Evolutionary conservation across 2,888 invertebrate species (phyloP).

Genomic region (Archips crataeganus): DNA sequence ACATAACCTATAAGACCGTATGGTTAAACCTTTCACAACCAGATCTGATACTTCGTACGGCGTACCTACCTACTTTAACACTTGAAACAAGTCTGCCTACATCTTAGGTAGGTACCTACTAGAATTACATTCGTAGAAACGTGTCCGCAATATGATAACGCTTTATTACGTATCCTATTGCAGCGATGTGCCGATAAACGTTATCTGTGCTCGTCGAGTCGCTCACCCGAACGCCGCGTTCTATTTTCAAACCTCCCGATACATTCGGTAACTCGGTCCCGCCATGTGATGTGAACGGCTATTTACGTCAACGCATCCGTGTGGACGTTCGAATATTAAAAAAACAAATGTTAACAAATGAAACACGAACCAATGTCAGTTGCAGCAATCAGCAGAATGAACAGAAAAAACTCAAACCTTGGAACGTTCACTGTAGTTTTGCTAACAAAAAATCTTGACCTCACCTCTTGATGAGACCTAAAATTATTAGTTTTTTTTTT

Average conservation of each 20-base stretch:
- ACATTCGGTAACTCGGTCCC: constrained; percentile 63
- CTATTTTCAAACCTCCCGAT: constrained; percentile 72
- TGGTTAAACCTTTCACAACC: background rate
- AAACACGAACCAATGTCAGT: constrained; percentile 53
- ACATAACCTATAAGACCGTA: constrained; percentile 31
- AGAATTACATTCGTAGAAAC: constrained; percentile 46
- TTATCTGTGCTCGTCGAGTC: constrained; percentile 60
- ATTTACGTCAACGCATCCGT: constrained; percentile 68
- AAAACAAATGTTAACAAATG: constrained; percentile 46
- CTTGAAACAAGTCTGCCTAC: background rate
- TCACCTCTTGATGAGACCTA: constrained; percentile 34
- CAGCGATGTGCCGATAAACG: constrained; percentile 58
- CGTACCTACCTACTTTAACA: background rate
- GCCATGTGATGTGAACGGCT: constrained; percentile 65
- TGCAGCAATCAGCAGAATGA: constrained; percentile 44
- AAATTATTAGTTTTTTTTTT: constrained; percentile 22
- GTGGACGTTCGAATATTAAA: constrained; percentile 42
- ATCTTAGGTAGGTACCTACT: background rate
- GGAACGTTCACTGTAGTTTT: constrained; percentile 55
- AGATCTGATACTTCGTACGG: background rate
- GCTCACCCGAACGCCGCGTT: constrained; percentile 55
- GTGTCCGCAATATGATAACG: constrained; percentile 38
- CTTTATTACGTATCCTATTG: constrained; percentile 47
- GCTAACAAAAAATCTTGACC: constrained; percentile 41
- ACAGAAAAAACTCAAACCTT: constrained; percentile 59